Evolutionary conservation across 2,113 vertebrate genomes (phyloP), one percentile per base, ranked within the genome.

Genomic region (Esox niger): DNA sequence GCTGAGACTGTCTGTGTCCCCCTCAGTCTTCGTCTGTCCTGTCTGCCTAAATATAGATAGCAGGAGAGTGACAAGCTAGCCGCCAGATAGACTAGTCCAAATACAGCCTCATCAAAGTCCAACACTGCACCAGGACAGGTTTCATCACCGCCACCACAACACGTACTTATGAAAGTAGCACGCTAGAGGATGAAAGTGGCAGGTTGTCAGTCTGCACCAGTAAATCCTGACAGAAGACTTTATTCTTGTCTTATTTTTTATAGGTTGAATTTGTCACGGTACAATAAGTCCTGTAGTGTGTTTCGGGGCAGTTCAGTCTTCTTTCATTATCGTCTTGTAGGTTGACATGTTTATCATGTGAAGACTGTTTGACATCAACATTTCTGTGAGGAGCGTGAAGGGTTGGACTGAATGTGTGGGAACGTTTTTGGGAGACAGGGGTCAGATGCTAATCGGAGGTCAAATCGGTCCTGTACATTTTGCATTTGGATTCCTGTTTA

Each of bases 31-130:
- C 17, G 38, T 43, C 38, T 43, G 38, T 79, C 73, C 75, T 74
- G 82, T 83, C 79, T 35, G 62, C 74, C 77, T 79, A 68, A 86
- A 85, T 86, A 79, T 85, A 83, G 82, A 79, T 85, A 83, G 82
- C 63, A 65, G n/a, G 46, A 0, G 68, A 61, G 58, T 15, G 78
- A 83, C 79, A 77, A 76, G 31, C 69, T 75, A 31, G 75, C 71
- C 78, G 11, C 33, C 66, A 57, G 11, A 73, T 73, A 77, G 66
- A 69, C 66, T 82, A 79, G 81, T 79, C 77, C 76, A 79, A 75
- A 75, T 82, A 75, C 71, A 43, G 58, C 65, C 56, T 60, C 77
- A 77, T 72, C 80, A 79, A 62, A 52, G 47, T 23, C n/a, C n/a
- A 5, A 52, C 47, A n/a, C 47, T n/a, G 47, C 47, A 49, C 47